Percentiles rank a stretch among this genome's conserved stretches.
These are phyloP conservation scores for Agrotis ipsilon DNA, from an alignment of 2,888 invertebrate species.

Conservation along the genomic window DNA sequence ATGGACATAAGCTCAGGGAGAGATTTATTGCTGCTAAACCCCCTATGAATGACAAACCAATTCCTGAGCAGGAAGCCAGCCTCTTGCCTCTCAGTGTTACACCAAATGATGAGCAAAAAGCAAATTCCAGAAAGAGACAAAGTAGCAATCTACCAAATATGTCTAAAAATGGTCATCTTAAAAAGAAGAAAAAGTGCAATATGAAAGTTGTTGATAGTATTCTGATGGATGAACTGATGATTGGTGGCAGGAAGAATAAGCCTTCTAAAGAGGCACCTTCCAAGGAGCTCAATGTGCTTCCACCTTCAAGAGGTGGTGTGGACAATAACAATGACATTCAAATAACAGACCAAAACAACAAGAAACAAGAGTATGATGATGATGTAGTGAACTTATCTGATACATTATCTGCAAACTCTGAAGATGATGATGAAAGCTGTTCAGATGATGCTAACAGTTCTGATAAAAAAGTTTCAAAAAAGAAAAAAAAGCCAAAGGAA, in stretches of 20 bases:
- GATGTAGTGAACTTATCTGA: slow-evolving; percentile 43
- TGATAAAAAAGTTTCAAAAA: slow-evolving; percentile 24
- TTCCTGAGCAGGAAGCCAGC: slow-evolving; percentile 5
- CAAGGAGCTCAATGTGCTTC: too few species aligned
- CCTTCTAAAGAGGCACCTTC: neutral
- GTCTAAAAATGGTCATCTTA: slow-evolving; percentile 72
- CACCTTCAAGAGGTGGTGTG: slow-evolving; percentile 39
- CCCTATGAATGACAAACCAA: slow-evolving; percentile 24
- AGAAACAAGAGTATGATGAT: slow-evolving; percentile 20
- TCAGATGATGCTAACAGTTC: slow-evolving; percentile 11
- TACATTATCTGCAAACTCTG: slow-evolving; percentile 1
- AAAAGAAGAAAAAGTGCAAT: slow-evolving; percentile 72
- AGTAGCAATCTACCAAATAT: slow-evolving; percentile 57
- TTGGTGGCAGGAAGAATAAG: slow-evolving; percentile 65
- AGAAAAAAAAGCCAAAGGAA: slow-evolving; percentile 51
- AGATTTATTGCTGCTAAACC: slow-evolving; percentile 51
- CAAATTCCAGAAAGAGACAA: slow-evolving; percentile 34
- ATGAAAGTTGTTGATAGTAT: slow-evolving; percentile 79
- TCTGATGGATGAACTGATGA: slow-evolving; percentile 82
- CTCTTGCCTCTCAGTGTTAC: neutral
- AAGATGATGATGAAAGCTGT: slow-evolving; percentile 1
- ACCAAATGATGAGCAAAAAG: slow-evolving; percentile 3
- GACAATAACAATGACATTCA: slow-evolving; percentile 89
- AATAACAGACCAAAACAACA: slow-evolving; percentile 77
- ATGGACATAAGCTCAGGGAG: slow-evolving; percentile 71